A percentile compares a stretch with the other conserved stretches of the same genome.
Evolutionary conservation across 1,140 invertebrate genomes (phyloP).

Genomic region (Druon quercuslanigerum): DNA sequence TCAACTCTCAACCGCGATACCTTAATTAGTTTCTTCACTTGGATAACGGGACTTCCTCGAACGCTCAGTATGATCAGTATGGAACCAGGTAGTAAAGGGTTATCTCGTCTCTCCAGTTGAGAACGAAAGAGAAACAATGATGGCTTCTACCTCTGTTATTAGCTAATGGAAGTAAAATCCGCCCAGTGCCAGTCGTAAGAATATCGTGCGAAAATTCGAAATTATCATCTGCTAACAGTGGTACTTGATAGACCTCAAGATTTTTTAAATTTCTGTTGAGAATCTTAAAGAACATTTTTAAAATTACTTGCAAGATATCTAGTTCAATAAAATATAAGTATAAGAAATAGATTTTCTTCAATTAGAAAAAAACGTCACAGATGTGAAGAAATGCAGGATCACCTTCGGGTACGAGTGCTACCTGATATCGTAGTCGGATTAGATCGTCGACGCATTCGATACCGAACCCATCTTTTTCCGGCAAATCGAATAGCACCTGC

Average conservation of each 20-base stretch:
- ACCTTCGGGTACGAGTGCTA: constrained; percentile 17
- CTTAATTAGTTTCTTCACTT: constrained; percentile 46
- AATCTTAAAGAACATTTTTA: no score
- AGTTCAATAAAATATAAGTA: no score
- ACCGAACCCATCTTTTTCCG: constrained; percentile 30
- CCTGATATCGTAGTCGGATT: constrained; percentile 25
- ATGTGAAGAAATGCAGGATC: background rate
- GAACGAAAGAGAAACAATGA: constrained; percentile 45
- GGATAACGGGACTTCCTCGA: constrained; percentile 49
- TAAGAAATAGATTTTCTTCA: background rate
- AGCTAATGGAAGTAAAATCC: constrained; percentile 67
- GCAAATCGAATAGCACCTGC: constrained; percentile 27
- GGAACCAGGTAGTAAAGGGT: constrained; percentile 47
- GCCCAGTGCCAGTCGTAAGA: background rate
- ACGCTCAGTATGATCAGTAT: constrained; percentile 52
- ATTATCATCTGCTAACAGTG: no score
- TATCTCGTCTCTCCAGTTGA: constrained; percentile 53
- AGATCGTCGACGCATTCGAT: constrained; percentile 26
- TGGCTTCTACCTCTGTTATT: constrained; percentile 54
- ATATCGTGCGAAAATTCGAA: background rate
- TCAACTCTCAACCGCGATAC: constrained; percentile 10
- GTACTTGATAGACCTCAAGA: no score
- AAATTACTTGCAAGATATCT: no score
- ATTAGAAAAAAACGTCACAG: background rate
- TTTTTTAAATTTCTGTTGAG: no score